phyloP scores from a whole-genome alignment of 2,888 invertebrate species.

The Agriopis aurantiaria region DNA sequence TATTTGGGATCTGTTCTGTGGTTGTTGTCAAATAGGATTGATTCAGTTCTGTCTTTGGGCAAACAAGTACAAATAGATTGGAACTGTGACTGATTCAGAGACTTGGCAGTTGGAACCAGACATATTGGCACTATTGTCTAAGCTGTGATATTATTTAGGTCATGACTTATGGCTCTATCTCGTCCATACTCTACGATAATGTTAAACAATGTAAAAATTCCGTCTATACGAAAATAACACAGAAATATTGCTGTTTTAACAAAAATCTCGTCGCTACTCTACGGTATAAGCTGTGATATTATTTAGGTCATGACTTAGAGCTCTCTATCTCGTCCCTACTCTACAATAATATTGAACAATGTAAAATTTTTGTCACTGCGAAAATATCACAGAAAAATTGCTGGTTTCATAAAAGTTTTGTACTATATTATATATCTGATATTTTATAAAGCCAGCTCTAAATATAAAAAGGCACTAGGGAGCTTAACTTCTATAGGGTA shows the following conservation, averaged over 20 bases:
- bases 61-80: constrained; percentile 7
- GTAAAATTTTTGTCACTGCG: not conserved
- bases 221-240: not conserved
- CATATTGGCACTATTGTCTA: not conserved
- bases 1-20: not conserved
- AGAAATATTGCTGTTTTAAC: no score
- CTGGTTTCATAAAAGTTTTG: no score
- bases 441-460: not conserved
- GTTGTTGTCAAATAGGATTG: constrained; percentile 23
- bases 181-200: not conserved
- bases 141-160: constrained; percentile 10
- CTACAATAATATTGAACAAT: not conserved
- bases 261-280: not conserved
- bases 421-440: no score
- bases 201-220: not conserved
- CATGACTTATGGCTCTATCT: not conserved
- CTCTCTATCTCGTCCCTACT: not conserved
- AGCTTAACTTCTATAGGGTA: no score
- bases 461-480: no score
- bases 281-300: constrained; percentile 1
- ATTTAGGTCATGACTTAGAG: constrained; percentile 1
- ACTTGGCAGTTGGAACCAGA: not conserved
- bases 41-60: constrained; percentile 11
- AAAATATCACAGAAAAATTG: not conserved
- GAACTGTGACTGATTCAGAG: constrained; percentile 10